Base-by-base conservation (phyloP, 2,888 invertebrate genomes). In the Orchestes rusci region DNA sequence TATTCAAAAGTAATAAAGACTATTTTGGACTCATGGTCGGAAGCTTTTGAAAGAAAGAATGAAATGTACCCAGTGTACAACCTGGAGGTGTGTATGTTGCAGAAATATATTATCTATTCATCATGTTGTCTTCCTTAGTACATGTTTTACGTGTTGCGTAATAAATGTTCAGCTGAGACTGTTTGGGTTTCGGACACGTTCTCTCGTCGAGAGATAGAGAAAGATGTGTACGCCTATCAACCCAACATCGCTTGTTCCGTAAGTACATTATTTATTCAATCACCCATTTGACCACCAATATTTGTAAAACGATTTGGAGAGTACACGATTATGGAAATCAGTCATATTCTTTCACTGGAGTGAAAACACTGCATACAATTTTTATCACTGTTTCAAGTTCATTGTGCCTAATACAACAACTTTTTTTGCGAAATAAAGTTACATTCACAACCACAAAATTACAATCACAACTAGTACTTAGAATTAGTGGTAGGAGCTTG, bases 221-320 rank as follows among this genome's bases (percentile, higher is more conserved):
- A 65, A 48, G 70, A 72, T 48, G 35, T 56, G 0, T 70, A 66
- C 50, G 56, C 58, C 16, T 63, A 57, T 31, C 56, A 56, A 2
- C 35, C 40, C 4, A 60, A 63, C 3, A 59, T 70, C 18, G 64
- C 65, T 15, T 72, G 71, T 43, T 52, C 59, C 1, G 70, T 71
- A 57, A 52, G 50, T 40, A n/a, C 12, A 18, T 60, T n/a, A n/a
- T n/a, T n/a, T n/a, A n/a, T n/a, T n/a, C n/a, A n/a, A n/a, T n/a
- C n/a, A n/a, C n/a, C n/a, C n/a, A n/a, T n/a, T n/a, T n/a, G n/a
- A n/a, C n/a, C n/a, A n/a, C n/a, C n/a, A n/a, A n/a, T n/a, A n/a
- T n/a, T n/a, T n/a, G n/a, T n/a, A n/a, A n/a, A n/a, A n/a, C n/a
- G n/a, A n/a, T n/a, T n/a, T n/a, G n/a, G n/a, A n/a, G n/a, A n/a